phyloP scores from a whole-genome alignment of 2,113 vertebrate genomes.

The Ammodytes marinus region DNA sequence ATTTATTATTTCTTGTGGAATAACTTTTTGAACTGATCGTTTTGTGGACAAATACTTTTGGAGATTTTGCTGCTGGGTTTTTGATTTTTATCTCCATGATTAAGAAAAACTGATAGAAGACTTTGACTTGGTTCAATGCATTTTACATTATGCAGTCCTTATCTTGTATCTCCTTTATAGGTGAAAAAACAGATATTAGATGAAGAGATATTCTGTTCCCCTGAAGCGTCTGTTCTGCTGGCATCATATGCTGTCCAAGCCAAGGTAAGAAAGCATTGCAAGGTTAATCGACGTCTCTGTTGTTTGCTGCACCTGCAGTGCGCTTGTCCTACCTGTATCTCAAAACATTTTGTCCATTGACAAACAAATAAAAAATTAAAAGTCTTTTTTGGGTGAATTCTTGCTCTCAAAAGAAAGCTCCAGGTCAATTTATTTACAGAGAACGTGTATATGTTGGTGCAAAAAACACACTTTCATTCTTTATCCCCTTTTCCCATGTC shows the following conservation, averaged over 20 bases:
- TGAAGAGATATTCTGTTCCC: conserved; percentile 95
- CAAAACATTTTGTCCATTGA: background rate
- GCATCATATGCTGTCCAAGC: conserved; percentile 95
- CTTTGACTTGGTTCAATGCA: background rate
- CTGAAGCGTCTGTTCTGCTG: conserved; percentile 92
- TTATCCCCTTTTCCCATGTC: background rate
- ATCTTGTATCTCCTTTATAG: conserved; percentile 72
- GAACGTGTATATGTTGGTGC: background rate
- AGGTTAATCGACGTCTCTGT: background rate
- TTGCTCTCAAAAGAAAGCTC: background rate
- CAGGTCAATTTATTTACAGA: background rate
- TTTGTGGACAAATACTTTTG: background rate
- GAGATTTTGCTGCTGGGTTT: background rate
- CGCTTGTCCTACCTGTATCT: background rate
- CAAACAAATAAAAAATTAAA: background rate
- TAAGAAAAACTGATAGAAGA: background rate
- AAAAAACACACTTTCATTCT: background rate
- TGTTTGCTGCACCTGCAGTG: background rate
- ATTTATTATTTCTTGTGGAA: background rate
- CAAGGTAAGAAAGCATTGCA: conserved; percentile 84
- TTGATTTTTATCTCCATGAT: background rate
- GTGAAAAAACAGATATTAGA: conserved; percentile 96
- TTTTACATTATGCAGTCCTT: background rate
- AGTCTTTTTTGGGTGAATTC: background rate
- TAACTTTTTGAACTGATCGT: background rate